A percentile compares a stretch with the other conserved stretches of the same genome.
Evolutionary conservation across 2,113 vertebrate genomes (phyloP).

Genomic region (Ochotona princeps): DNA sequence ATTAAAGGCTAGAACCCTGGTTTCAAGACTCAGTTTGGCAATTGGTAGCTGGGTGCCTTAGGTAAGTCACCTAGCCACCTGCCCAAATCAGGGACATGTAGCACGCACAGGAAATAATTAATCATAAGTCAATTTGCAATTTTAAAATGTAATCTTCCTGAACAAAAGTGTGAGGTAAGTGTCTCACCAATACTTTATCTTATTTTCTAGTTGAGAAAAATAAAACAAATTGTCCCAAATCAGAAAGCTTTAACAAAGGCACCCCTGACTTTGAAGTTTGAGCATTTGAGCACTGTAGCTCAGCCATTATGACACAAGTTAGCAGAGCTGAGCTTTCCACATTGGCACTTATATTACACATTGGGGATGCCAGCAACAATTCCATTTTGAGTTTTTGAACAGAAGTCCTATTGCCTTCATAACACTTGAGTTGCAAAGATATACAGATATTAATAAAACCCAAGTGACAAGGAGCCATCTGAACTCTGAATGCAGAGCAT

Average conservation of each 20-base stretch:
- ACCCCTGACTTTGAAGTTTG: conserved; percentile 19
- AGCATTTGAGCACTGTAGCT: background rate
- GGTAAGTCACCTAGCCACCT: conserved; percentile 65
- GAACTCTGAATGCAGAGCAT: conserved; percentile 61
- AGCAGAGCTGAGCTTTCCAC: background rate
- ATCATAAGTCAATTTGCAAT: conserved; percentile 10
- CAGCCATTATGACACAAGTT: background rate
- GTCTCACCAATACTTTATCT: conserved; percentile 26
- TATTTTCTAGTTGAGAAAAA: conserved; percentile 38
- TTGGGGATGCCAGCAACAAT: background rate
- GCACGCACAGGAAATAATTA: background rate
- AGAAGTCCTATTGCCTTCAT: conserved; percentile 49
- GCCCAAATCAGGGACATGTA: background rate
- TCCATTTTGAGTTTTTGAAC: conserved; percentile 38
- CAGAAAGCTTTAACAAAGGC: background rate
- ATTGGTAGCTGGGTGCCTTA: conserved; percentile 59
- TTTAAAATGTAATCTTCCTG: conserved; percentile 39
- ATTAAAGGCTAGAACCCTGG: conserved; percentile 58
- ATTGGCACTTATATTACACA: background rate
- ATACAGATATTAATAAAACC: conserved; percentile 62
- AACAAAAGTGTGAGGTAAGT: conserved; percentile 67
- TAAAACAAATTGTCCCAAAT: conserved; percentile 16
- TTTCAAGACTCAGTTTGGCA: conserved; percentile 43
- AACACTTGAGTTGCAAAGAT: conserved; percentile 59
- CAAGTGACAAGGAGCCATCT: conserved; percentile 49